Evolutionary conservation across 2,888 invertebrate genomes (phyloP).

Genomic region (Urechis unicinctus): DNA sequence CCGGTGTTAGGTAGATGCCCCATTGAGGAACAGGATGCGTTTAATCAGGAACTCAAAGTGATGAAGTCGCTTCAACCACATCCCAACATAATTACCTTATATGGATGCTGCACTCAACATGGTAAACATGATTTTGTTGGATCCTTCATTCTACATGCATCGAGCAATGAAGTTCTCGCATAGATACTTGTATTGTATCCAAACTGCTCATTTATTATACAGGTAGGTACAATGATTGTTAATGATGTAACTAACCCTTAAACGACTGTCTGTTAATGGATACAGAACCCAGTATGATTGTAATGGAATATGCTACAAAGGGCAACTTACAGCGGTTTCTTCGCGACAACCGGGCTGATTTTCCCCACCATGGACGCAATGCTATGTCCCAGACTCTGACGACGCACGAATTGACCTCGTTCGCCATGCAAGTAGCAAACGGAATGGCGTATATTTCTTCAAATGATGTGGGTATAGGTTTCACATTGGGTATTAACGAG

Average conservation of each 20-base stretch:
- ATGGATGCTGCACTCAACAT: slow-evolving; percentile 84
- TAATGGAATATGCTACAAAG: slow-evolving; percentile 82
- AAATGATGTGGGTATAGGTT: slow-evolving; percentile 62
- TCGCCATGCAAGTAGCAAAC: slow-evolving; percentile 81
- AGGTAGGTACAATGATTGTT: too few species aligned
- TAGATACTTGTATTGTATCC: too few species aligned
- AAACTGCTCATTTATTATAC: too few species aligned
- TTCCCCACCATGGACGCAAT: background rate
- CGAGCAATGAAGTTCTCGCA: too few species aligned
- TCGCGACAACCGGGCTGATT: slow-evolving; percentile 64
- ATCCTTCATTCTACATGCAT: background rate
- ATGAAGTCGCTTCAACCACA: slow-evolving; percentile 87
- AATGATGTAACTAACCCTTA: too few species aligned
- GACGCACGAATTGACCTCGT: slow-evolving; percentile 79
- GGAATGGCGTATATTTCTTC: slow-evolving; percentile 80
- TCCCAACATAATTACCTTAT: slow-evolving; percentile 78
- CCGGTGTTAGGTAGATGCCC: slow-evolving; percentile 50
- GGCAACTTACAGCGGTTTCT: slow-evolving; percentile 87
- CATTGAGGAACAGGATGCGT: slow-evolving; percentile 73
- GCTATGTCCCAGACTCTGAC: slow-evolving; percentile 66
- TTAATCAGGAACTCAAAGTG: slow-evolving; percentile 80
- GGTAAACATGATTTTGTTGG: slow-evolving; percentile 53
- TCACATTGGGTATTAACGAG: background rate
- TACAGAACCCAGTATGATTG: slow-evolving; percentile 82
- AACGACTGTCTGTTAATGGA: too few species aligned